Conservation (phyloP, 2,888 invertebrate species). For the Eupithecia subfuscata region DNA sequence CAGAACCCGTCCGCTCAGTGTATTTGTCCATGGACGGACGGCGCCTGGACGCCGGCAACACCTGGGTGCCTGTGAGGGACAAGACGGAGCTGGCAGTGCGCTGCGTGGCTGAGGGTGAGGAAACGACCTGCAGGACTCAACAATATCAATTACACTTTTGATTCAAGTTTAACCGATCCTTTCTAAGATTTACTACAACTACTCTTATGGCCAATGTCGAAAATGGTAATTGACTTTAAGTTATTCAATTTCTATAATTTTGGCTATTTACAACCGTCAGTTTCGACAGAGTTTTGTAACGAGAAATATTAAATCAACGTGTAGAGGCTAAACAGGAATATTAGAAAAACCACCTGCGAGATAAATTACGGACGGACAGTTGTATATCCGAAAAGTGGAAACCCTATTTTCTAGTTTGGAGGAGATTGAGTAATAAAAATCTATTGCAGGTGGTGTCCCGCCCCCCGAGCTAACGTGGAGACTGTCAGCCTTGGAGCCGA, state of each 20-base stretch:
- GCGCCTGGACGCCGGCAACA: slow-evolving; percentile 92
- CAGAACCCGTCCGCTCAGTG: slow-evolving; percentile 92
- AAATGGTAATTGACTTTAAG: not conserved
- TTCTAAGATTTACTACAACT: not conserved
- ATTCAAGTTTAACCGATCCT: not conserved
- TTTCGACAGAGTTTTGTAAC: too few species aligned
- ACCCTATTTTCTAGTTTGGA: not conserved
- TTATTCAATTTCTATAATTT: not conserved
- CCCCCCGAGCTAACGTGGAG: slow-evolving; percentile 85
- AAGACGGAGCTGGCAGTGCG: slow-evolving; percentile 92
- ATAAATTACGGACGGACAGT: not conserved
- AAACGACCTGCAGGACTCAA: not conserved
- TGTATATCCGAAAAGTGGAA: too few species aligned
- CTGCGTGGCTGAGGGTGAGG: slow-evolving; percentile 93
- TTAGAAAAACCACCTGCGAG: not conserved
- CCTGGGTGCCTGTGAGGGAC: slow-evolving; percentile 94
- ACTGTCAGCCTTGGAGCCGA: slow-evolving; percentile 78
- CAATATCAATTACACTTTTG: too few species aligned
- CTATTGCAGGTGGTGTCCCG: slow-evolving; percentile 83
- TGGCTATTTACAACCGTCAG: not conserved
- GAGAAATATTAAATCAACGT: too few species aligned
- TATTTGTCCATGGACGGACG: slow-evolving; percentile 94
- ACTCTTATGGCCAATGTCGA: too few species aligned
- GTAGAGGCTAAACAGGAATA: too few species aligned
- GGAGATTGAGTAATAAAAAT: not conserved